Percentiles rank a stretch among this genome's conserved stretches.
phyloP scores from a whole-genome alignment of 1,140 invertebrate genomes.

The Ceratosolen solmsi region DNA sequence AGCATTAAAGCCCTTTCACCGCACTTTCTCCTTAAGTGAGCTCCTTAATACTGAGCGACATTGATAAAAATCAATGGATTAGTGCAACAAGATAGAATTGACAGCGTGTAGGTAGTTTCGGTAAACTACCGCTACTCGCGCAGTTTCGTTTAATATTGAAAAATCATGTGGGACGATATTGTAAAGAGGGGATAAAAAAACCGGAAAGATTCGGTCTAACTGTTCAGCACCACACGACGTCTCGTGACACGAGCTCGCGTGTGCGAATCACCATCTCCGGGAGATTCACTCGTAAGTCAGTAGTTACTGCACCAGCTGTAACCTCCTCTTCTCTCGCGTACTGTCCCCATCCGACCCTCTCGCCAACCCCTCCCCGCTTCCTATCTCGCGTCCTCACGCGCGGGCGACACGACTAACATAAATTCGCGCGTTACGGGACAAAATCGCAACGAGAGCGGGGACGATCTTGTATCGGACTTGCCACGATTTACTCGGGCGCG shows the following conservation, averaged over 20 bases:
- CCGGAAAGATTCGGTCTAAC: background rate
- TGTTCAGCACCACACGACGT: background rate
- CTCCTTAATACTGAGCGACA: too few relatives aligned
- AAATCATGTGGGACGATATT: background rate
- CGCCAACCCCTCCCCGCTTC: background rate
- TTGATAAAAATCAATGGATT: too few relatives aligned
- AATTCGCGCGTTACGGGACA: conserved; percentile 24
- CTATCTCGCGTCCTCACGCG: conserved; percentile 10
- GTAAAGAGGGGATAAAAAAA: background rate
- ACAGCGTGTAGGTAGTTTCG: background rate
- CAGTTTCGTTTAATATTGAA: background rate
- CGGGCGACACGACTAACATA: conserved; percentile 24
- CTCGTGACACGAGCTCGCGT: background rate
- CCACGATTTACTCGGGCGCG: conserved; percentile 20
- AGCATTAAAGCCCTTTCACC: too few relatives aligned
- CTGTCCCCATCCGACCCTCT: background rate
- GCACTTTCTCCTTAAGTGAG: too few relatives aligned
- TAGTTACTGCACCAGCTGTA: background rate
- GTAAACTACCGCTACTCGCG: background rate
- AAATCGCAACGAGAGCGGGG: conserved; percentile 21
- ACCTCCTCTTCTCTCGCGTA: background rate
- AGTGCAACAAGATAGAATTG: too few relatives aligned
- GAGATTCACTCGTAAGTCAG: conserved; percentile 3
- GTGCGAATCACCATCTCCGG: background rate
- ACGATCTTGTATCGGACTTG: conserved; percentile 8